Evolutionary conservation across 2,888 invertebrate genomes (phyloP).

Genomic region (Callinectes sapidus): DNA sequence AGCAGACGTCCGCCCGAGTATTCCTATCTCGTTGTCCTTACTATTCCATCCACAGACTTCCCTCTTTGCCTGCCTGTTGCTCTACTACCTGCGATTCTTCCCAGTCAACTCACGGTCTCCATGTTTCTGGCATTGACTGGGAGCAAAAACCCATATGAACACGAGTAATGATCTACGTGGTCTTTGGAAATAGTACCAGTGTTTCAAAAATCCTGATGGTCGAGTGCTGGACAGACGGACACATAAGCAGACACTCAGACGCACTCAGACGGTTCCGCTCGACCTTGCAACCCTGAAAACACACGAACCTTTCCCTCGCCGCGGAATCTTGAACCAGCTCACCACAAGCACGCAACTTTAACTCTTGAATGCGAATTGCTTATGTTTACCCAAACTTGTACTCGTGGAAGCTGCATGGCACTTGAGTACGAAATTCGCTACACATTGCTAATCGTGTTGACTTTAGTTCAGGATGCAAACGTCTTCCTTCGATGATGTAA

Average conservation of each 20-base stretch:
- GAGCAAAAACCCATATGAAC: too few relatives aligned
- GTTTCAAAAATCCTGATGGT: neutral
- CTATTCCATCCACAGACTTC: too few relatives aligned
- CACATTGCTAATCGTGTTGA: neutral
- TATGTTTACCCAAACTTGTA: neutral
- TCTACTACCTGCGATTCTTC: too few relatives aligned
- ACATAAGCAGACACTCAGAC: neutral
- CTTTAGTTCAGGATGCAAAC: neutral
- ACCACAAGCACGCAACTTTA: neutral
- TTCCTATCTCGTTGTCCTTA: too few relatives aligned
- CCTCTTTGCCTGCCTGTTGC: too few relatives aligned
- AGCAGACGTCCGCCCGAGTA: too few relatives aligned
- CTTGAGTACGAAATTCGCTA: neutral
- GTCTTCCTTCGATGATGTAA: neutral
- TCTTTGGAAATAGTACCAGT: too few relatives aligned
- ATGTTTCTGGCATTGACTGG: too few relatives aligned
- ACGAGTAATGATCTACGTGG: too few relatives aligned
- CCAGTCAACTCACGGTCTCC: too few relatives aligned
- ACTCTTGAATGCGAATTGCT: slow-evolving; percentile 7
- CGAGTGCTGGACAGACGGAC: neutral
- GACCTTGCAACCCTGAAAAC: slow-evolving; percentile 6
- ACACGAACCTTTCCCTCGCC: neutral
- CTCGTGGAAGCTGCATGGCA: neutral
- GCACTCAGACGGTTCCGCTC: neutral
- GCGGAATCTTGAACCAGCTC: neutral